Conservation (phyloP, 2,888 invertebrate species). For the Cordilura impudica region DNA sequence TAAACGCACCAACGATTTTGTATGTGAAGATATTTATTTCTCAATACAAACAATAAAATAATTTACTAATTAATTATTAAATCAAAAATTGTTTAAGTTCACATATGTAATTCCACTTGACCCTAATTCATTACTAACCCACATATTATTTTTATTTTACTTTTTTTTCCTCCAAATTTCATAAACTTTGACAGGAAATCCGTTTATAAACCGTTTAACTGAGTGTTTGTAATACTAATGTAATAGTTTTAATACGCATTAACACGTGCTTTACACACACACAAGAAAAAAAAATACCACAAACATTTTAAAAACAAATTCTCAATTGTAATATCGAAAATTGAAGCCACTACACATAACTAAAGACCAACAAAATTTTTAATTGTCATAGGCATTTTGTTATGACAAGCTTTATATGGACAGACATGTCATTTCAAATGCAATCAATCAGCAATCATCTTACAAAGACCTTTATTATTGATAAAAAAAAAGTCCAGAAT, state of each 20-base stretch:
- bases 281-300: too few relatives aligned
- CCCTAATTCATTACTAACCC: not conserved
- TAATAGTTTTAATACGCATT: not conserved
- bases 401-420: slow-evolving; percentile 13
- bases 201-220: slow-evolving; percentile 47
- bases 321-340: not conserved
- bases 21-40: too few relatives aligned
- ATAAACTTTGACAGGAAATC: slow-evolving; percentile 49
- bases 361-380: not conserved
- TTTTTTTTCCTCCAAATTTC: slow-evolving; percentile 15
- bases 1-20: too few relatives aligned
- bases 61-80: too few relatives aligned
- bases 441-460: not conserved
- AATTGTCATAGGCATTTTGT: slow-evolving; percentile 8
- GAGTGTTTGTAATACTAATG: slow-evolving; percentile 3
- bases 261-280: not conserved
- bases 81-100: too few relatives aligned
- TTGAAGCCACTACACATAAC: not conserved
- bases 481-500: too few relatives aligned
- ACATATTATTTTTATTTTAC: not conserved
- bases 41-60: too few relatives aligned
- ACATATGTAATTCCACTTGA: not conserved
- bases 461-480: slow-evolving; percentile 29
- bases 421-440: not conserved
- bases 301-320: too few relatives aligned